Percentiles rank a stretch among this genome's conserved stretches.
These are phyloP conservation scores for Cryptoblepharus egeriae DNA, from an alignment of 2,797 vertebrate genomes.

Conservation along the genomic window DNA sequence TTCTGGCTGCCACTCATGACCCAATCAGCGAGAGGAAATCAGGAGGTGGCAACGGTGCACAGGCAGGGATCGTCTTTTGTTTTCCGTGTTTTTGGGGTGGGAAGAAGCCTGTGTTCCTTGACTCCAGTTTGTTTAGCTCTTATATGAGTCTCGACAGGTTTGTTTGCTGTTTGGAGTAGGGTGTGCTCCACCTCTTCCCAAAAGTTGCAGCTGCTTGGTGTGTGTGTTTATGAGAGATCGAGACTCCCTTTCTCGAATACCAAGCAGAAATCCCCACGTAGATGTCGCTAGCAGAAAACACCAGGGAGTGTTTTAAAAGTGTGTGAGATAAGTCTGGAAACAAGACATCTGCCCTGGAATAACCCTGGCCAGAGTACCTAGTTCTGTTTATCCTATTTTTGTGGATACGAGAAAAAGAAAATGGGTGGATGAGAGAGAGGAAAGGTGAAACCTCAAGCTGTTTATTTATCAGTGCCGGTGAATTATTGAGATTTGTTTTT, in stretches of 20 bases:
- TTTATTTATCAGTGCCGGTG: neutral
- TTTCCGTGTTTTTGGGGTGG: neutral
- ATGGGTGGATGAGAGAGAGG: neutral
- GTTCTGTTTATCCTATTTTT: neutral
- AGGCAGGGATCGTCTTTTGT: neutral
- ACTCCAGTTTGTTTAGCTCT: neutral
- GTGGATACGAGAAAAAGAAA: neutral
- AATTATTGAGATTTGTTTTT: neutral
- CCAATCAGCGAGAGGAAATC: neutral
- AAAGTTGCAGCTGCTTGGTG: too few relatives aligned
- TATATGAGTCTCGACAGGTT: neutral
- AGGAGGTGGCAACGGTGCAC: neutral
- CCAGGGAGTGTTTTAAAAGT: neutral
- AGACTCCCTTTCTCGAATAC: neutral
- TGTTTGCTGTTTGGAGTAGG: neutral
- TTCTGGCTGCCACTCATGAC: neutral
- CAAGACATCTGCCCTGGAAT: neutral
- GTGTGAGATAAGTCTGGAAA: neutral
- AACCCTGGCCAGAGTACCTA: neutral
- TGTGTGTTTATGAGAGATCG: too few relatives aligned
- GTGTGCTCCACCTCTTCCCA: neutral
- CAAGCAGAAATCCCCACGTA: neutral
- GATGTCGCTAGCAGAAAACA: neutral
- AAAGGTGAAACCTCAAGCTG: neutral
- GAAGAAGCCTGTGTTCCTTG: too few relatives aligned